phyloP scores from a whole-genome alignment of 1,140 invertebrate genomes.

The Aphelenchoides besseyi region DNA sequence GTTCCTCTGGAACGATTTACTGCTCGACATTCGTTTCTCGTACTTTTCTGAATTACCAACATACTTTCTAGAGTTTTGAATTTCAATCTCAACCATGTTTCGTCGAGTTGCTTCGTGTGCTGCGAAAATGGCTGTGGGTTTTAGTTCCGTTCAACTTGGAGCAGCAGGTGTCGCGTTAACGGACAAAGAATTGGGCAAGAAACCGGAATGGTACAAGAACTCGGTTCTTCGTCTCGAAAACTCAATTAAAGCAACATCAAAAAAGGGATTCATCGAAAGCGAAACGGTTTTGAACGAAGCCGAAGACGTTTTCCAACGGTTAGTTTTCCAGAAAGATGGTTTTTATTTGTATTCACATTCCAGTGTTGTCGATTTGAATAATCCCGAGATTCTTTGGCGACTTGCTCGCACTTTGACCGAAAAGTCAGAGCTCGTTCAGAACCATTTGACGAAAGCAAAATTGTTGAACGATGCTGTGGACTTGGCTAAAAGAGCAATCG shows the following conservation, averaged over 20 bases:
- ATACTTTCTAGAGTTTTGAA: not conserved
- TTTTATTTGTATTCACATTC: conserved; percentile 22
- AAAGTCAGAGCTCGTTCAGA: conserved; percentile 31
- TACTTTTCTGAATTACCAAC: not conserved
- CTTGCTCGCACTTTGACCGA: conserved; percentile 35
- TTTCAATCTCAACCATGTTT: conserved; percentile 11
- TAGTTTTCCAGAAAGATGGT: conserved; percentile 15
- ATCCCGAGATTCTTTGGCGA: conserved; percentile 40
- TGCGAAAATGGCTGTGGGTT: conserved; percentile 2
- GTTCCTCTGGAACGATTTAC: not conserved
- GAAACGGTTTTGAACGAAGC: conserved; percentile 27
- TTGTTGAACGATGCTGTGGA: conserved; percentile 29
- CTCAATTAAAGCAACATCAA: conserved; percentile 34
- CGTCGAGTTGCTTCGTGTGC: conserved; percentile 11
- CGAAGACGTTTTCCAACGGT: conserved; percentile 25
- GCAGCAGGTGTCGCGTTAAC: conserved; percentile 40
- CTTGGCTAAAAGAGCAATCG: conserved; percentile 43
- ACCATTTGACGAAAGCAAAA: conserved; percentile 27
- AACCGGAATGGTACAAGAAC: conserved; percentile 46
- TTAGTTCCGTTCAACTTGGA: conserved; percentile 22
- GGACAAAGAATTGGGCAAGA: conserved; percentile 40
- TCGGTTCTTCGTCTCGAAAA: conserved; percentile 36
- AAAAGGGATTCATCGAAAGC: conserved; percentile 36
- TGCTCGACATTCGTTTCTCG: not conserved
- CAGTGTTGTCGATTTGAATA: conserved; percentile 39